Base-by-base conservation (phyloP, 2,113 vertebrate genomes). In the Lampris incognitus region DNA sequence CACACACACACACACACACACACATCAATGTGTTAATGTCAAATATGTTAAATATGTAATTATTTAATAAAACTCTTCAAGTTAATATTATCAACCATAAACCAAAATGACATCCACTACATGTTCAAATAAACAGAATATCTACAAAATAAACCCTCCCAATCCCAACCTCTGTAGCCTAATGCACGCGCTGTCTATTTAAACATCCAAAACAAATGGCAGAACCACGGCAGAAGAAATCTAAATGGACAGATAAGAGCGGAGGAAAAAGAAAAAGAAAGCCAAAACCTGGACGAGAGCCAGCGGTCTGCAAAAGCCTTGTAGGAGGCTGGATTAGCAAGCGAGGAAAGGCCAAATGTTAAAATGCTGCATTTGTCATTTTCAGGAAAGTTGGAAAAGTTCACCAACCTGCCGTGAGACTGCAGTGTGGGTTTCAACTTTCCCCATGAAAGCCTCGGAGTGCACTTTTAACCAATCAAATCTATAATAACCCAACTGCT, bases 261-360 rank as follows among this genome's bases (percentile, higher is more conserved):
- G 63, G 49, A 51, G 54, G 36, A 36, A 59, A 51, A 65, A 24
- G 3, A 62, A 0, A 13, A 50, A 73, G 1, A n/a, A 75, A 77
- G 7, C 38, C 13, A 3, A 74, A 50, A 60, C 24, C 3, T 40
- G 4, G 39, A n/a, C 42, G 48, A 64, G 6, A 42, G 42, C 10
- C 65, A 58, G 3, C 1, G 0, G 5, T 6, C 41, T 68, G 46
- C 60, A 10, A 2, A n/a, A 68, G 37, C 39, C 60, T 71, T 56
- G 68, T 58, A 54, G 62, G 69, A 73, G 67, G 61, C 69, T 75
- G 66, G 60, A 68, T 11, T 72, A 58, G 72, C 0, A 24, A n/a
- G 50, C 36, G 37, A 63, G 69, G 54, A 74, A 66, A 70, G 7
- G 5, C 39, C 59, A 41, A 62, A 44, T 42, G 11, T n/a, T 44